Conservation (phyloP, 2,113 vertebrate species). For the Beaufortia kweichowensis region DNA sequence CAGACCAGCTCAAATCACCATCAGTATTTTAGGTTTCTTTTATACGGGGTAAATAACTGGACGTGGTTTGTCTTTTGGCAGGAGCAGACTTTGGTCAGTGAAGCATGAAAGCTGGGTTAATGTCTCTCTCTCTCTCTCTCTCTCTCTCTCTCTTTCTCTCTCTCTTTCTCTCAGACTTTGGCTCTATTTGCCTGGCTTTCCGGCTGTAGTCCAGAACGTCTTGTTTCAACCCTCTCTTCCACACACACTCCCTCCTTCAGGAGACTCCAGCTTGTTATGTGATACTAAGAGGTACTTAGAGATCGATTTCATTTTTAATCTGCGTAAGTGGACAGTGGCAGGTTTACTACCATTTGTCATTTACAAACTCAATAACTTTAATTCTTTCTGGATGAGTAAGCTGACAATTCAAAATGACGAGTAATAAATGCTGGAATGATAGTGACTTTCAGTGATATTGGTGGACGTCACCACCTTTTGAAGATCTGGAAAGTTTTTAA, state of each 20-base stretch:
- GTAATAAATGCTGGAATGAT: background rate
- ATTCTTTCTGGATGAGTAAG: background rate
- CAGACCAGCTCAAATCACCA: background rate
- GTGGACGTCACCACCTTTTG: background rate
- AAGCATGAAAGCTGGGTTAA: constrained; percentile 29
- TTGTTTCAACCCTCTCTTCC: constrained; percentile 51
- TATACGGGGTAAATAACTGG: constrained; percentile 37
- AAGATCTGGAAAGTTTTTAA: background rate
- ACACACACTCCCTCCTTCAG: constrained; percentile 33
- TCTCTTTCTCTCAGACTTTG: constrained; percentile 52
- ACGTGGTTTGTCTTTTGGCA: constrained; percentile 28
- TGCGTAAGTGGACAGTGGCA: constrained; percentile 69
- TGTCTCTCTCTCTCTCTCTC: constrained; percentile 31
- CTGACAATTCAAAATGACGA: background rate
- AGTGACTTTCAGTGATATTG: constrained; percentile 1
- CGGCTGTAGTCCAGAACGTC: constrained; percentile 51
- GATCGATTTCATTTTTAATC: constrained; percentile 78
- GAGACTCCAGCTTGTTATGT: constrained; percentile 60
- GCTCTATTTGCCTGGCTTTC: constrained; percentile 56
- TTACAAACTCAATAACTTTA: constrained; percentile 57
- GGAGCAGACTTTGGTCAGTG: constrained; percentile 9
- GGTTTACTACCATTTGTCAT: constrained; percentile 62
- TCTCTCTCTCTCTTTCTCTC: constrained; percentile 48
- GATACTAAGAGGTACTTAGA: constrained; percentile 71
- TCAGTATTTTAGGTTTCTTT: constrained; percentile 1